phyloP scores from a whole-genome alignment of 35 echinoderm and acorn worm species.

The Lytechinus pictus region DNA sequence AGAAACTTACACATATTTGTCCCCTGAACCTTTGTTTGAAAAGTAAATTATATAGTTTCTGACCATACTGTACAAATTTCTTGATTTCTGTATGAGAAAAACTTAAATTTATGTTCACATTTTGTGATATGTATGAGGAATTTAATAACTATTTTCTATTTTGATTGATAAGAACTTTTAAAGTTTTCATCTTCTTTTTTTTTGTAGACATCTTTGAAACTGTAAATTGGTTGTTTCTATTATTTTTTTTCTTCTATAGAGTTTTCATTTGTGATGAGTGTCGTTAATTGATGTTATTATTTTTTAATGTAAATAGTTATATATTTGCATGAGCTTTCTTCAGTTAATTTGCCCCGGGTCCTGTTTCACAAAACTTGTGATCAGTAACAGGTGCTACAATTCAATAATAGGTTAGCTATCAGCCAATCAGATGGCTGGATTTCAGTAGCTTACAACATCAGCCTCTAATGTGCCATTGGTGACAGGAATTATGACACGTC shows the following conservation, averaged over 20 bases:
- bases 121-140: background rate
- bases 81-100: background rate
- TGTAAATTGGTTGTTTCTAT: background rate
- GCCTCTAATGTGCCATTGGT: too few species aligned
- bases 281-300: background rate
- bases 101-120: background rate
- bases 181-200: background rate
- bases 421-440: too few species aligned
- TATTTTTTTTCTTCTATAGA: background rate
- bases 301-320: conserved; percentile 26
- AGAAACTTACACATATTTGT: too few species aligned
- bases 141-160: background rate
- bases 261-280: background rate
- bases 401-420: too few species aligned
- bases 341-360: background rate
- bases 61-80: background rate
- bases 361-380: too few species aligned
- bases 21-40: too few species aligned
- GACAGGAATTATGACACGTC: too few species aligned
- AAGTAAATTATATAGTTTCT: background rate
- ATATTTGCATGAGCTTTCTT: conserved; percentile 34
- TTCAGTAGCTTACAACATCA: too few species aligned
- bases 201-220: background rate
- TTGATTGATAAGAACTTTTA: background rate
- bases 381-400: too few species aligned